Conservation (phyloP, 2,113 vertebrate species). For the Progne subis region DNA sequence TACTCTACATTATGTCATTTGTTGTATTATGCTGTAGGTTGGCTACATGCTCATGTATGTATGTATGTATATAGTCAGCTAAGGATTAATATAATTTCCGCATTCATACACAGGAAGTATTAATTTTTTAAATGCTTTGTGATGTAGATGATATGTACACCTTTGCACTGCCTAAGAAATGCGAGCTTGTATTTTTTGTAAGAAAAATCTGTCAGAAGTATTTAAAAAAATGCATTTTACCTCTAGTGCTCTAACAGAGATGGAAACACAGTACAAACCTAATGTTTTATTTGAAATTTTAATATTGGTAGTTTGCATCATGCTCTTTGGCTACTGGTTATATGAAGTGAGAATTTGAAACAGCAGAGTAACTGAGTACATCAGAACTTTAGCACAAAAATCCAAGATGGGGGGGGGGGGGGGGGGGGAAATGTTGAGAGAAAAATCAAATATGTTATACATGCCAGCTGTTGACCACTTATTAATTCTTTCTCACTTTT, state of each 20-base stretch:
- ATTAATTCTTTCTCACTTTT: background rate
- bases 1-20: background rate
- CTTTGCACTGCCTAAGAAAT: background rate
- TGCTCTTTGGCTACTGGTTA: conserved; percentile 1
- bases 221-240: background rate
- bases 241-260: background rate
- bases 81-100: background rate
- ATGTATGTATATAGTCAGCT: background rate
- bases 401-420: fast-evolving
- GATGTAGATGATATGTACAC: background rate
- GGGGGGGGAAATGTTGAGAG: background rate
- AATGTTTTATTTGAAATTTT: background rate
- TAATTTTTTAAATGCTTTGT: background rate
- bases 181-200: background rate
- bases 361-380: background rate
- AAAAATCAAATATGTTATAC: background rate
- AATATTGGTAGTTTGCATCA: background rate
- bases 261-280: background rate
- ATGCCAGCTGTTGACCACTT: background rate
- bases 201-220: background rate
- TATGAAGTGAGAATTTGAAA: conserved; percentile 52
- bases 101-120: background rate
- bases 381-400: background rate
- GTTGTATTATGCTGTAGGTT: background rate
- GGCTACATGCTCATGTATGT: background rate